Evolutionary conservation across 2,888 invertebrate species (phyloP), one percentile per base, ranked within the genome.

Genomic region (Calameuta filiformis): DNA sequence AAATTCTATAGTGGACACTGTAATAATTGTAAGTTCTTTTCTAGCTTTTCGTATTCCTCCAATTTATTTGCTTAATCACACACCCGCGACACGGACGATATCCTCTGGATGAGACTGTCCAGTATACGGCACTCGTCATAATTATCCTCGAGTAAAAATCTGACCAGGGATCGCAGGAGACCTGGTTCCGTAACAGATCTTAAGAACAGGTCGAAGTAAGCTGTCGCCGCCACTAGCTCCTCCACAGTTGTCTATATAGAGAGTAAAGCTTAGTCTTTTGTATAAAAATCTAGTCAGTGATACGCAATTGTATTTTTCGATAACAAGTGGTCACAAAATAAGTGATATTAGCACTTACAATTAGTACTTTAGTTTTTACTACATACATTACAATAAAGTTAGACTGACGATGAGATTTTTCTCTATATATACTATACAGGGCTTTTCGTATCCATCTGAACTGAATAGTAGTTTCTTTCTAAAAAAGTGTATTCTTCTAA

Each of bases 151-250:
- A 97, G 92, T 73, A 99, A 93, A 93, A 99, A 98, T 90, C 95
- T 95, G 35, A 99, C 93, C 86, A 98, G 95, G 0, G 96, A 95
- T 84, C 95, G 94, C 83, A 98, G 92, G 76, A 99, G 93, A 0
- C 97, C 96, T 0, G 97, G 95, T 85, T 97, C 96, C 0, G 97
- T 96, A 23, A 97, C 96, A 76, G 97, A 96, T 75, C 98, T 94
- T 81, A 99, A 92, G 86, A 98, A 95, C 84, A 99, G 93, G 92
- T 99, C 98, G 81, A 98, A 94, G 92, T 99, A 99, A 11, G 97
- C 97, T 89, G 97, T 98, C 12, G 98, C 97, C 75, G 98, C 96
- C 79, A 98, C 95, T 90, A 98, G 95, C 91, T 99, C 98, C 83
- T 96, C 95, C 85, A 95, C 94, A 80, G 97, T 96, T 92, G 94